A percentile compares a stretch with the other conserved stretches of the same genome.
Evolutionary conservation across 2,888 invertebrate species (phyloP).

Genomic region (Polydrusus tereticollis): DNA sequence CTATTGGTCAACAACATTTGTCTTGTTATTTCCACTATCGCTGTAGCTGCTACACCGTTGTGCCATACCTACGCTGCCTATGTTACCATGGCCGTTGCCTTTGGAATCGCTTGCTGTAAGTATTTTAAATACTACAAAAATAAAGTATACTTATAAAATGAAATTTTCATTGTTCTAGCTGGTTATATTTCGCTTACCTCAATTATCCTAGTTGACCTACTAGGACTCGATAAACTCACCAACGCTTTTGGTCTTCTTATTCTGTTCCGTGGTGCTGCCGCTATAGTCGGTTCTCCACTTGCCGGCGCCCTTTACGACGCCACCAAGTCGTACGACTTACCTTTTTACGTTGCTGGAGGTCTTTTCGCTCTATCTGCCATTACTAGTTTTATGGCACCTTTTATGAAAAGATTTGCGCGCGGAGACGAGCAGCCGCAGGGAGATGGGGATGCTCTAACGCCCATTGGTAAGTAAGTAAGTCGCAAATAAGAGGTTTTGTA

Average conservation of each 20-base stretch:
- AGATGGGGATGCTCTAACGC: slow-evolving; percentile 78
- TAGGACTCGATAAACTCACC: slow-evolving; percentile 95
- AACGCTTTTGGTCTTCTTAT: slow-evolving; percentile 97
- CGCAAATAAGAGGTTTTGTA: neutral
- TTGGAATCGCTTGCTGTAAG: slow-evolving; percentile 93
- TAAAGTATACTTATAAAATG: neutral
- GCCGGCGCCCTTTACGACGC: slow-evolving; percentile 92
- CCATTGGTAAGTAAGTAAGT: slow-evolving; percentile 68
- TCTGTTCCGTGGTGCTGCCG: slow-evolving; percentile 94
- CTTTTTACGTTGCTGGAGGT: slow-evolving; percentile 93
- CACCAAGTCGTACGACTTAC: slow-evolving; percentile 86
- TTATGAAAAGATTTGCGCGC: slow-evolving; percentile 72
- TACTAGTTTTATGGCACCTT: slow-evolving; percentile 84
- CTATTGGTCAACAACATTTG: slow-evolving; percentile 94
- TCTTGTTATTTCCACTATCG: slow-evolving; percentile 88
- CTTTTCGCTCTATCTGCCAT: slow-evolving; percentile 88
- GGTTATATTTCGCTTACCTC: slow-evolving; percentile 98
- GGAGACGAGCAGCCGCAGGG: slow-evolving; percentile 64
- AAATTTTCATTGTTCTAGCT: slow-evolving; percentile 72
- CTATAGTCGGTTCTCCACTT: slow-evolving; percentile 87
- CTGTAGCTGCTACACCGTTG: slow-evolving; percentile 87
- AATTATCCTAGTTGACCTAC: slow-evolving; percentile 95
- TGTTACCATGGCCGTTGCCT: slow-evolving; percentile 86
- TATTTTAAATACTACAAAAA: slow-evolving; percentile 60
- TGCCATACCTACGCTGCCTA: slow-evolving; percentile 83